Evolutionary conservation across 2,113 vertebrate genomes (phyloP).

Genomic region (Daphoenositta chrysoptera): DNA sequence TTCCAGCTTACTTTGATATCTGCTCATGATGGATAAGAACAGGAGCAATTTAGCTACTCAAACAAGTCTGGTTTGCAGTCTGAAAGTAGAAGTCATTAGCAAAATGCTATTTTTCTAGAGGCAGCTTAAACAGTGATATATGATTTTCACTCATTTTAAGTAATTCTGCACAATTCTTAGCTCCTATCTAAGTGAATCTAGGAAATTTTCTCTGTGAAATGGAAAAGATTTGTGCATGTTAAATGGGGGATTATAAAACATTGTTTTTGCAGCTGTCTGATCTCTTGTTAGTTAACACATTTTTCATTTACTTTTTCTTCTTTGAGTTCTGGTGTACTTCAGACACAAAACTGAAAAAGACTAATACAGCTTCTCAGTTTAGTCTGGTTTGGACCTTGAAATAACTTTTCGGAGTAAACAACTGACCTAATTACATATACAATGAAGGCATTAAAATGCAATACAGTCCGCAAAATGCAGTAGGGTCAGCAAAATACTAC

Average conservation of each 20-base stretch:
- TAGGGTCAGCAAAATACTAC: not conserved
- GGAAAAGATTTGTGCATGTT: slow-evolving; percentile 15
- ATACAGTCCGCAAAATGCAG: not conserved
- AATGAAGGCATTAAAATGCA: slow-evolving; percentile 34
- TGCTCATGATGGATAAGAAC: not conserved
- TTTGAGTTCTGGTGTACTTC: not conserved
- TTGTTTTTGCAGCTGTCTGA: slow-evolving; percentile 36
- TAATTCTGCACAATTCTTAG: slow-evolving; percentile 3
- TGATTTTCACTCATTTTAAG: slow-evolving; percentile 35
- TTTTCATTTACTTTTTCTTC: slow-evolving; percentile 8
- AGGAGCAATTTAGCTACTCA: slow-evolving; percentile 28
- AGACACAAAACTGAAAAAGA: slow-evolving; percentile 11
- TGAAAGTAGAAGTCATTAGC: slow-evolving; percentile 36
- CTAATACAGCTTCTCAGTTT: slow-evolving; percentile 30
- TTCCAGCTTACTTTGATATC: not conserved
- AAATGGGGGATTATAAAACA: slow-evolving; percentile 29
- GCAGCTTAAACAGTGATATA: slow-evolving; percentile 37
- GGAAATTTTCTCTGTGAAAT: slow-evolving; percentile 29
- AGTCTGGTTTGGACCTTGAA: slow-evolving; percentile 42
- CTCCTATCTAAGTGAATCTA: slow-evolving; percentile 4
- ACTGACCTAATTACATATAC: slow-evolving; percentile 44
- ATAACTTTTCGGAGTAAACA: slow-evolving; percentile 50
- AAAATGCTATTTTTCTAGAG: slow-evolving; percentile 25
- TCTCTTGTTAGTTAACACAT: slow-evolving; percentile 20
- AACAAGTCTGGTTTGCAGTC: slow-evolving; percentile 17